Conservation (phyloP, 1,140 invertebrate species). For the Carposina sasakii region DNA sequence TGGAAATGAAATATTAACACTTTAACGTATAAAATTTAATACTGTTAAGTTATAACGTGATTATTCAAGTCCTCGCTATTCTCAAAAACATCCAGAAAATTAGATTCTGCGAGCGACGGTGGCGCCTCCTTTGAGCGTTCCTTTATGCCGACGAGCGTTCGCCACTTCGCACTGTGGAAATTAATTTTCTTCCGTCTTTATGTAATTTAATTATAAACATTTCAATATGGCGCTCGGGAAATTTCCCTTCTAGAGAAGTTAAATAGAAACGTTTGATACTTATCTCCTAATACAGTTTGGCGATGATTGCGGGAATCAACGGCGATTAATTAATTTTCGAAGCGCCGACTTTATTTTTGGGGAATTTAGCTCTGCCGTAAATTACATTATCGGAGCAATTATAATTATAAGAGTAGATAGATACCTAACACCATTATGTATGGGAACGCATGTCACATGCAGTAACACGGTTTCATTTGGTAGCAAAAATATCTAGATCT, state of each 20-base stretch:
- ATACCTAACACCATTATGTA: too few species aligned
- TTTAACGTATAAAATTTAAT: conserved; percentile 74
- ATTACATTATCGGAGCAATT: too few species aligned
- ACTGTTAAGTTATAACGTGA: conserved; percentile 70
- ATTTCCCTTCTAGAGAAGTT: conserved; percentile 63
- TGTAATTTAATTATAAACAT: conserved; percentile 74
- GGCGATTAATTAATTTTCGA: conserved; percentile 54
- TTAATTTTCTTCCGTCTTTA: conserved; percentile 73
- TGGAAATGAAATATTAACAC: conserved; percentile 74
- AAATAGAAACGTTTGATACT: conserved; percentile 72
- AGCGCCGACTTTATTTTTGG: too few species aligned
- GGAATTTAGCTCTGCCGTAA: too few species aligned
- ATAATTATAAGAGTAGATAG: too few species aligned
- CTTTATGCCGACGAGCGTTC: conserved; percentile 46
- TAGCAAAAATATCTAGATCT: too few species aligned
- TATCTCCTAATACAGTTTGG: conserved; percentile 68
- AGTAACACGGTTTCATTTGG: too few species aligned
- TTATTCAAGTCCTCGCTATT: conserved; percentile 69
- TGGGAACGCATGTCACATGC: too few species aligned
- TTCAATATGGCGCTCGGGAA: conserved; percentile 69
- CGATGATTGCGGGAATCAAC: conserved; percentile 58
- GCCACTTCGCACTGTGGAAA: conserved; percentile 66
- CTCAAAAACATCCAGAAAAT: conserved; percentile 69
- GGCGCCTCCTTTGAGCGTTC: conserved; percentile 57
- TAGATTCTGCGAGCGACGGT: conserved; percentile 56